Base-by-base conservation (phyloP, 1,140 invertebrate species). In the Drosophila sp. region DNA sequence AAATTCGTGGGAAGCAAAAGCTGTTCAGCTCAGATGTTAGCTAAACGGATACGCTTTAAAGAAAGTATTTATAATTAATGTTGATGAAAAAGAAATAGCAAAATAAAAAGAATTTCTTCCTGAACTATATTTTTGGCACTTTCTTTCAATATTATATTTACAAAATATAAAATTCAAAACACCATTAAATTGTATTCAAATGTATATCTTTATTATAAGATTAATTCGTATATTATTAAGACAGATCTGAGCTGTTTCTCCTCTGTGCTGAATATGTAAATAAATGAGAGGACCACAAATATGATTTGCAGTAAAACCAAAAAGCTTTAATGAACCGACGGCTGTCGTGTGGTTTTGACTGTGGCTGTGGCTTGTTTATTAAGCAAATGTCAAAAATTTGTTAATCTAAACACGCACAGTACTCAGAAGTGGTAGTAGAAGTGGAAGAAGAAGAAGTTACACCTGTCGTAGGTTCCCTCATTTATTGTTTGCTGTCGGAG, bases 381-480 rank as follows among this genome's bases (percentile, higher is more conserved):
- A 21, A 7, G 54, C 48, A 63, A 63, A 63, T 63, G 41, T 27
- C 46, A 13, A 7, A 45, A 62, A 53, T 48, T 71, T 71, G 40
- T 43, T 71, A 71, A 71, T 63, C 59, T 40, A 48, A 56, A 71
- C 59, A 71, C 50, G 67, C 48, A 70, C 67, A 56, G 29, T 53
- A 40, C 48, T 29, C 66, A 40, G 45, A 21, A 18, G 14, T 2
- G 7, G 16, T 1, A 4, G 38, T 3, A 43, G 41, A 18, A 18
- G 41, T 0, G 8, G 14, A 43, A 18, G 41, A 18, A 43, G 41
- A 43, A 32, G 21, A 63, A 54, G 14, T 53, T 54, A 40, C 50
- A 70, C 59, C 67, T 69, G 58, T 50, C 48, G 8, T 46, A 62
- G 57, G 38, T 70, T 40, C 27, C n/a, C 40, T 13, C 54, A 45